Base-by-base conservation (phyloP, 2,113 vertebrate species). In the Vicugna pacos region DNA sequence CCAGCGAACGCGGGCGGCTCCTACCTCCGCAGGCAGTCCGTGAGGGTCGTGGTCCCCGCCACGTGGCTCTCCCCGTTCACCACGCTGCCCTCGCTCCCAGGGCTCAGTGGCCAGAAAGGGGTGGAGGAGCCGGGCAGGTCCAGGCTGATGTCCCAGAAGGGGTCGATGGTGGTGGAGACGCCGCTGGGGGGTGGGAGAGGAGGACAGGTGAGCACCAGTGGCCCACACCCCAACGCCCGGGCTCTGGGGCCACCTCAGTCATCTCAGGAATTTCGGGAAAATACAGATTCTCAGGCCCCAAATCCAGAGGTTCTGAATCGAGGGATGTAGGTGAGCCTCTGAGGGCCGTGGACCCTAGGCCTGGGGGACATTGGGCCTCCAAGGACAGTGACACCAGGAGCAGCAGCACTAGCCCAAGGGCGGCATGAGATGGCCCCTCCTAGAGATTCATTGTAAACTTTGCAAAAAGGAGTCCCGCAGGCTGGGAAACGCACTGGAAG, bases 71-170 rank as follows among this genome's bases (percentile, higher is more conserved):
- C 99, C 95, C 99, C 99, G 0, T 99, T 99, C 16, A 99, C 99
- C 17, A 99, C 99, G 17, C 99, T 99, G 98, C 99, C 99, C 54
- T 99, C 99, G 6, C 99, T 99, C 83, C 99, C 99, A 0, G 99
- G 99, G 89, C 99, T 99, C 96, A 99, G 99, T 0, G 99, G 99
- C 99, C 99, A 99, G 99, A 99, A 99, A 0, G 99, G 99, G 9
- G 99, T 99, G 62, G 99, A 99, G 4, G 99, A 99, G 96, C 99
- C 99, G 1, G 99, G 99, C 94, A 99, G 98, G 97, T 99, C 99
- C 98, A 99, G 98, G 95, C 99, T 99, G 98, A 99, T 99, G 98
- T 99, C 99, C 99, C 99, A 99, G 97, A 99, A 99, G 0, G 99
- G 99, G 97, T 99, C 99, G 99, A 99, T 99, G 26, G 99, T 99